Percentiles rank a stretch among this genome's conserved stretches.
phyloP scores from a whole-genome alignment of 2,113 vertebrate species.

The Notarius lentiginosus region DNA sequence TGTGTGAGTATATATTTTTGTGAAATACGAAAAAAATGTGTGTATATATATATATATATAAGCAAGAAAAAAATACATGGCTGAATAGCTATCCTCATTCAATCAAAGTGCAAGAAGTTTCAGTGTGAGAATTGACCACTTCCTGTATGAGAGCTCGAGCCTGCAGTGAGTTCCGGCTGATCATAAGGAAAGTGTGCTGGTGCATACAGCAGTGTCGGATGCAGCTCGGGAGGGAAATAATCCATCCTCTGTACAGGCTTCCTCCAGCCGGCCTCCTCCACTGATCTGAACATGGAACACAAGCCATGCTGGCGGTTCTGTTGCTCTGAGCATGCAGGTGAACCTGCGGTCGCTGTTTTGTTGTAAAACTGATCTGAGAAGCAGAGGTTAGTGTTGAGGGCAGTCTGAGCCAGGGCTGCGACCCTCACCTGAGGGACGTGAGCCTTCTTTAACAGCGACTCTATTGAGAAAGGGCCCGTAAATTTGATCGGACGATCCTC shows the following conservation, averaged over 20 bases:
- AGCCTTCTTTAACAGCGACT: conserved; percentile 66
- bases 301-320: neutral
- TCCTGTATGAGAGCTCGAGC: neutral
- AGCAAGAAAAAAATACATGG: neutral
- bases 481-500: conserved; percentile 57
- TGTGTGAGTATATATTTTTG: no score
- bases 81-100: neutral
- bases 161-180: neutral
- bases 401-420: neutral
- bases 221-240: neutral
- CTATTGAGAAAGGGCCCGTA: conserved; percentile 68
- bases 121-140: neutral
- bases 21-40: neutral
- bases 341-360: neutral
- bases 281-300: conserved; percentile 2
- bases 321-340: neutral
- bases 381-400: neutral
- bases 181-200: neutral
- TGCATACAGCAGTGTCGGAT: neutral
- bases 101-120: conserved; percentile 20
- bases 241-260: neutral
- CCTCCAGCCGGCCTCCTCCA: neutral
- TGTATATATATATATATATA: neutral
- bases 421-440: neutral
- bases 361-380: neutral